Base-by-base conservation (phyloP, 2,113 vertebrate species). In the Tragelaphus buxtoni region DNA sequence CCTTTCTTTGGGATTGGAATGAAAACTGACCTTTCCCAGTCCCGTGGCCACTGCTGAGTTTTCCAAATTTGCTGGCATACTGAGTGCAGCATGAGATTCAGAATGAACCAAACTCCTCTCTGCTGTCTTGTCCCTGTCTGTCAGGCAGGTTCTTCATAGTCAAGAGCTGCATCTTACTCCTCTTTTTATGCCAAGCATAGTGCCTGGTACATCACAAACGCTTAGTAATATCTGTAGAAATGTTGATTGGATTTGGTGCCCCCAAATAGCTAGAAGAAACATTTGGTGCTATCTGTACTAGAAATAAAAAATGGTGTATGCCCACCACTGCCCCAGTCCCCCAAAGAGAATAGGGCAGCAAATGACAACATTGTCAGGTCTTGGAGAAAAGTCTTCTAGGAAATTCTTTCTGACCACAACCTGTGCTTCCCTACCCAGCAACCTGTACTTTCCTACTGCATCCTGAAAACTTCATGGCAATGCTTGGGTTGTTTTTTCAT, bases 51-150 rank as follows among this genome's bases (percentile, higher is more conserved):
- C 18, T 22, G n/a, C 9, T 69, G n/a, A 69, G 65, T 69, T 39
- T 69, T 69, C 65, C 65, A 69, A 39, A 39, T 22, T 69, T 39
- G 65, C 65, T 69, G 65, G 18, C 65, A 39, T 39, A 69, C n/a
- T 39, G 18, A 39, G 18, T 39, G n/a, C n/a, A 69, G 18, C 39
- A 13, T 10, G 77, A 24, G 8, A 11, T 60, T 69, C 10, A 79
- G 83, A 85, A 72, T 20, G 91, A 88, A 32, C 53, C 79, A 32
- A 72, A 65, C 55, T 30, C 53, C 72, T 92, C 35, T 32, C 5
- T 2, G 2, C 24, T 3, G 4, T 72, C 35, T 20, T 14, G 1
- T 20, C 3, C 5, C 53, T 51, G 11, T 14, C 32, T 7, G 28
- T 49, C 26, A 26, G 3, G 7, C n/a, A 77, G 20, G 1, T 39